phyloP scores from a whole-genome alignment of 2,888 invertebrate genomes.

The Drosophila mimica region DNA sequence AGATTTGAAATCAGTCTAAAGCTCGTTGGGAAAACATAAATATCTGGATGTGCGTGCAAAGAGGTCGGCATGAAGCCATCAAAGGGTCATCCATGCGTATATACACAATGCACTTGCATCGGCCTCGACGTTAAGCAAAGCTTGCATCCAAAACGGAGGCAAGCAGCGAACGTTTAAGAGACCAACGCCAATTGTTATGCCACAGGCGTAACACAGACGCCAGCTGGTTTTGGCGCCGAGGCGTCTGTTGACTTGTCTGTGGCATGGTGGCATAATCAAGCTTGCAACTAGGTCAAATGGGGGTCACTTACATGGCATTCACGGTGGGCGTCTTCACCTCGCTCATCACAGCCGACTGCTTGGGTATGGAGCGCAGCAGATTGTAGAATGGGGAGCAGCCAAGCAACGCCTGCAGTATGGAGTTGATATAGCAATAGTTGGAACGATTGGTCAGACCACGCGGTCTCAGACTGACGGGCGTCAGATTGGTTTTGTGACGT shows the following conservation, averaged over 20 bases:
- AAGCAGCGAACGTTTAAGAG: slow-evolving; percentile 43
- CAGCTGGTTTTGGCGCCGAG: slow-evolving; percentile 55
- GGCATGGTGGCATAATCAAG: slow-evolving; percentile 32
- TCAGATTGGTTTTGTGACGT: slow-evolving; percentile 91
- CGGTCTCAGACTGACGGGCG: slow-evolving; percentile 92
- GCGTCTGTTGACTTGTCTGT: slow-evolving; percentile 83
- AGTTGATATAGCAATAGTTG: slow-evolving; percentile 98
- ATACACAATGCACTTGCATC: slow-evolving; percentile 51
- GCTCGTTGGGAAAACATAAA: neutral
- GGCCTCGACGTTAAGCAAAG: slow-evolving; percentile 34
- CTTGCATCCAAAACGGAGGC: slow-evolving; percentile 78
- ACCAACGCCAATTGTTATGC: slow-evolving; percentile 66
- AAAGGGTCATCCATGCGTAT: slow-evolving; percentile 4
- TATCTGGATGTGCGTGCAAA: slow-evolving; percentile 39
- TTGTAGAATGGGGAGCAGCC: slow-evolving; percentile 98
- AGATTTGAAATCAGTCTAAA: neutral
- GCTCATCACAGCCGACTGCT: slow-evolving; percentile 86
- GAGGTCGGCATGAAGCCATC: slow-evolving; percentile 17
- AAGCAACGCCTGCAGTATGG: slow-evolving; percentile 95
- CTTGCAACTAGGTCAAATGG: slow-evolving; percentile 30
- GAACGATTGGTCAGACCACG: slow-evolving; percentile 96
- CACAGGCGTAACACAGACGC: slow-evolving; percentile 84
- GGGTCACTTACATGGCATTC: slow-evolving; percentile 91
- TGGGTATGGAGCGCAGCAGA: slow-evolving; percentile 91
- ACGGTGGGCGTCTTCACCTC: slow-evolving; percentile 93